Percentiles rank a stretch among this genome's conserved stretches.
Conservation (phyloP, 2,113 vertebrate genomes). For the Corythornis vintsioides region DNA sequence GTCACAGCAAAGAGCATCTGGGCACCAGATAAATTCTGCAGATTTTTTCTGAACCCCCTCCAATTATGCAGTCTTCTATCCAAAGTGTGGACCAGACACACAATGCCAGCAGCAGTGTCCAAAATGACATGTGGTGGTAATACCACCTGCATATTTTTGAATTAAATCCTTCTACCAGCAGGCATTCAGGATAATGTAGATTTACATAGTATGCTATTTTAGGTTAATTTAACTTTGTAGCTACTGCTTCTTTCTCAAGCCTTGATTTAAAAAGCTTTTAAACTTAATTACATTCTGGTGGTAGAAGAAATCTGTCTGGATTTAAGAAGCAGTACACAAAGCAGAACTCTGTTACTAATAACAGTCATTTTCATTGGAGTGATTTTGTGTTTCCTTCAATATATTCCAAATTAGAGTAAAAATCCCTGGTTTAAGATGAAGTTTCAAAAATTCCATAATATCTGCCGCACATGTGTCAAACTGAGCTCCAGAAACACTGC, state of each 20-base stretch:
- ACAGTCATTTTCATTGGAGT: neutral
- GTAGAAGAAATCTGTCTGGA: neutral
- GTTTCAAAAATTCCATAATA: neutral
- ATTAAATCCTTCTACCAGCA: slow-evolving; percentile 9
- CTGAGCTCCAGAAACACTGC: neutral
- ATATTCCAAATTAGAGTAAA: neutral
- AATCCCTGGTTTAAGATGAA: neutral
- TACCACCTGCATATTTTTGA: neutral
- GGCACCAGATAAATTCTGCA: neutral
- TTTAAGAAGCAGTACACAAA: neutral
- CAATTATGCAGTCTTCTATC: neutral
- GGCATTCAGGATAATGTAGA: slow-evolving; percentile 7
- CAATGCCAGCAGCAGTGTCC: neutral
- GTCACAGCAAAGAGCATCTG: neutral
- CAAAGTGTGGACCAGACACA: neutral
- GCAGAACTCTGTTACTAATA: neutral
- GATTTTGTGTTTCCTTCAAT: neutral
- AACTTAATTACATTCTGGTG: slow-evolving; percentile 11
- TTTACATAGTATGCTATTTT: neutral
- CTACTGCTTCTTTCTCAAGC: slow-evolving; percentile 17
- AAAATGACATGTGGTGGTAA: slow-evolving; percentile 19
- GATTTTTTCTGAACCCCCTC: neutral
- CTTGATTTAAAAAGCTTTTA: slow-evolving; percentile 10
- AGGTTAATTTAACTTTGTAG: slow-evolving; percentile 17
- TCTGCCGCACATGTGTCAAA: neutral